Evolutionary conservation across 1,140 invertebrate species (phyloP).

Genomic region (Paralvinella palmiformis): DNA sequence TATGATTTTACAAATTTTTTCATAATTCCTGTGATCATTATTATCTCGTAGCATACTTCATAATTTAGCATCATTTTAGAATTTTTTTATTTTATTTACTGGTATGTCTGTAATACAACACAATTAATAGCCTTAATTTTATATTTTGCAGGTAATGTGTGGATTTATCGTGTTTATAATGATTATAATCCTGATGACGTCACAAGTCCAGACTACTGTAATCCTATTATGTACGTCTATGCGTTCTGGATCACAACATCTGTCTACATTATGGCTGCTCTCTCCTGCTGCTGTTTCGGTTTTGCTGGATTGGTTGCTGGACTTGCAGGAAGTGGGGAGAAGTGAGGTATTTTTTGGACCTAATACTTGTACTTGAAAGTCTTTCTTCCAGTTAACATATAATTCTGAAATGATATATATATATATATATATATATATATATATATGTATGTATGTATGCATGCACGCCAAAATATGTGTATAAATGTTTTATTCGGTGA

Average conservation of each 20-base stretch:
- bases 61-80: too few relatives aligned
- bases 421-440: constrained; percentile 5
- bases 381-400: neutral
- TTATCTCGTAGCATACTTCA: too few relatives aligned
- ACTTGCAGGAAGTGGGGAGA: neutral
- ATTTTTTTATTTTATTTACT: too few relatives aligned
- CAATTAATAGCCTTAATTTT: neutral
- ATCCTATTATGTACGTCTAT: constrained; percentile 70
- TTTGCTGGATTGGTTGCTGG: constrained; percentile 33
- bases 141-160: constrained; percentile 57
- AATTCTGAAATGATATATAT: neutral
- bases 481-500: neutral
- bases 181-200: constrained; percentile 67
- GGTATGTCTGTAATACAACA: too few relatives aligned
- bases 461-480: neutral
- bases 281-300: constrained; percentile 56
- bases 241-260: constrained; percentile 64
- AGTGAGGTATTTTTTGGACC: neutral
- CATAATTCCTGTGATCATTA: too few relatives aligned
- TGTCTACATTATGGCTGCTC: constrained; percentile 56
- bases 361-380: neutral
- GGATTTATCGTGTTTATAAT: constrained; percentile 66
- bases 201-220: constrained; percentile 63
- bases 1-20: too few relatives aligned
- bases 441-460: neutral